Percentiles rank a stretch among this genome's conserved stretches.
Evolutionary conservation across 2,888 invertebrate genomes (phyloP).

Genomic region (Cyclophora albipunctata): DNA sequence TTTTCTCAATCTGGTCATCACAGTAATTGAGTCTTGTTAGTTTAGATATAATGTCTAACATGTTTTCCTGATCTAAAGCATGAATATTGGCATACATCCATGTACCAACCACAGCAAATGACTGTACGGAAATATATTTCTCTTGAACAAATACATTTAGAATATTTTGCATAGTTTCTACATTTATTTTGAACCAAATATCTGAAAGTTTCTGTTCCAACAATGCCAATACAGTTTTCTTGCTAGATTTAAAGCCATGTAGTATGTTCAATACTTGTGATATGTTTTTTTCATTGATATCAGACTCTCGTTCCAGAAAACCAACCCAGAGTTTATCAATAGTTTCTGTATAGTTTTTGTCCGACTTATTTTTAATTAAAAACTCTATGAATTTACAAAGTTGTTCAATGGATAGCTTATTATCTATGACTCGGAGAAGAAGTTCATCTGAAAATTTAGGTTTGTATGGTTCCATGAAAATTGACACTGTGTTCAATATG

Average conservation of each 20-base stretch:
- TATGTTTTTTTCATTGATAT: slow-evolving; percentile 71
- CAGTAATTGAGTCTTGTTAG: slow-evolving; percentile 72
- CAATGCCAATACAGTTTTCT: slow-evolving; percentile 71
- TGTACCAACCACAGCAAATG: slow-evolving; percentile 54
- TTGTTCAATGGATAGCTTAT: slow-evolving; percentile 73
- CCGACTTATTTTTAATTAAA: slow-evolving; percentile 62
- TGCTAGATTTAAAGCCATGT: slow-evolving; percentile 75
- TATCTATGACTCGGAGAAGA: slow-evolving; percentile 76
- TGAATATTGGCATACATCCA: slow-evolving; percentile 79
- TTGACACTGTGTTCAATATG: slow-evolving; percentile 51
- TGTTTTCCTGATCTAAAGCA: slow-evolving; percentile 72
- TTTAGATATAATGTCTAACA: slow-evolving; percentile 70
- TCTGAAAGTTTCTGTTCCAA: slow-evolving; percentile 75
- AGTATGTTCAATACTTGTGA: slow-evolving; percentile 33
- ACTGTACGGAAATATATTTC: slow-evolving; percentile 55
- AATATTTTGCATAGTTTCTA: slow-evolving; percentile 64
- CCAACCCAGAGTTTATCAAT: slow-evolving; percentile 81
- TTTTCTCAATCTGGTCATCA: slow-evolving; percentile 73
- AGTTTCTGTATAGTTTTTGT: slow-evolving; percentile 62
- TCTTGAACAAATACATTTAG: slow-evolving; percentile 53
- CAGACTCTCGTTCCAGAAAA: slow-evolving; percentile 71
- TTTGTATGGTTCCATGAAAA: slow-evolving; percentile 58
- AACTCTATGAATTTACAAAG: slow-evolving; percentile 75
- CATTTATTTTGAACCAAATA: slow-evolving; percentile 73
- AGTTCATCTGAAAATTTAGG: slow-evolving; percentile 78